Percentiles rank a stretch among this genome's conserved stretches.
phyloP scores from a whole-genome alignment of 2,797 vertebrate genomes.

The Aselliscus stoliczkanus region DNA sequence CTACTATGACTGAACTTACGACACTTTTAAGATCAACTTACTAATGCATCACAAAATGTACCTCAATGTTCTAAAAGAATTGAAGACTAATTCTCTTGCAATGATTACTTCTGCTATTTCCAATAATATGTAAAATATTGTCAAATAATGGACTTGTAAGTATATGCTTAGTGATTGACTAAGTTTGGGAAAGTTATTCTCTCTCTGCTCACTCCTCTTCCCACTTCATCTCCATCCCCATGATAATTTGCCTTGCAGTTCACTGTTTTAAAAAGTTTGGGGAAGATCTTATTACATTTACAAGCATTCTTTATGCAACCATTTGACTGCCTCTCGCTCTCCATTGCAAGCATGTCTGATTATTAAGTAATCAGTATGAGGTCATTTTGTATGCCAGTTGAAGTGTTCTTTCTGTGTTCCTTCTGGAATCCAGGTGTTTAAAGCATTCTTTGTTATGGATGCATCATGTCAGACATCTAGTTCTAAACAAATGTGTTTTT shows the following conservation, averaged over 20 bases:
- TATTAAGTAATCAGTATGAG: neutral
- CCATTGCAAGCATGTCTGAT: neutral
- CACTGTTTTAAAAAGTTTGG: neutral
- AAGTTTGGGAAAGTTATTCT: neutral
- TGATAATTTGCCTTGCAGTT: neutral
- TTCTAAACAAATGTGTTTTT: conserved; percentile 32
- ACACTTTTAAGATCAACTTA: neutral
- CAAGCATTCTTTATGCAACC: neutral
- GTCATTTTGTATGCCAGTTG: neutral
- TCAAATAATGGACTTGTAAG: neutral
- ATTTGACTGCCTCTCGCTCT: neutral
- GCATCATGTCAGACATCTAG: neutral
- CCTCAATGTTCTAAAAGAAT: neutral
- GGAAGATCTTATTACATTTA: neutral
- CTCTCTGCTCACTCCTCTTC: neutral
- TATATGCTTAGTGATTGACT: neutral
- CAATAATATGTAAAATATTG: neutral
- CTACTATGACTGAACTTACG: neutral
- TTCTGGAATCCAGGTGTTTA: neutral
- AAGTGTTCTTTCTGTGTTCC: neutral
- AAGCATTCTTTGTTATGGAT: neutral
- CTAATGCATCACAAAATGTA: neutral
- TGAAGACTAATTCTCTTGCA: neutral
- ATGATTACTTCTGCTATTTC: neutral
- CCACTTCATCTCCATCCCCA: no score